Conservation (phyloP, 2,113 vertebrate species). For the Aptenodytes forsteri region DNA sequence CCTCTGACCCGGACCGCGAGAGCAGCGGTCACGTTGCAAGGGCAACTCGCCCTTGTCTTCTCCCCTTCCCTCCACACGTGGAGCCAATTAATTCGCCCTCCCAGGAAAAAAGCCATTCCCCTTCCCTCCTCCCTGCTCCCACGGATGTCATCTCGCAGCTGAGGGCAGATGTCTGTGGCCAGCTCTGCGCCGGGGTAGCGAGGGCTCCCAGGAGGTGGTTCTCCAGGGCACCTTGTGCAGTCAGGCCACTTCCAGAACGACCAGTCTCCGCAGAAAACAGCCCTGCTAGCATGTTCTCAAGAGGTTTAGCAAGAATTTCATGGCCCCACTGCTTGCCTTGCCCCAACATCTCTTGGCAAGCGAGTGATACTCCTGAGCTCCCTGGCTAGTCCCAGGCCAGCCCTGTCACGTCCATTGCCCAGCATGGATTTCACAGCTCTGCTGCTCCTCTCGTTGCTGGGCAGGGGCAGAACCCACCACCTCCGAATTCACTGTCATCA, state of each 20-base stretch:
- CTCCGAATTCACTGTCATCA: constrained; percentile 97
- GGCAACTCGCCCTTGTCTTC: not conserved
- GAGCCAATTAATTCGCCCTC: not conserved
- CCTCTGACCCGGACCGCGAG: rapidly evolving
- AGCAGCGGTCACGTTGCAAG: not conserved
- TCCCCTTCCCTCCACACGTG: not conserved
- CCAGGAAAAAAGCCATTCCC: not conserved
- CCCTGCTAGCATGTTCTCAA: not conserved
- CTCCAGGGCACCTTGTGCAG: not conserved
- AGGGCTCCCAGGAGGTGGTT: not conserved
- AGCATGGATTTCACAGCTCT: not conserved
- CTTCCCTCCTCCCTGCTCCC: not conserved
- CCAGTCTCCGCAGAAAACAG: not conserved
- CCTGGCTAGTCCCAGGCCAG: not conserved
- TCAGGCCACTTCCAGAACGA: not conserved
- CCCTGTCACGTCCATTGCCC: not conserved
- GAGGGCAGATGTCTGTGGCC: not conserved
- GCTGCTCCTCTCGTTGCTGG: not conserved
- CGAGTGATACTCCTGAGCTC: rapidly evolving
- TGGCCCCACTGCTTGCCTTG: not conserved
- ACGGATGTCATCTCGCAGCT: rapidly evolving
- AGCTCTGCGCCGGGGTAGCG: rapidly evolving
- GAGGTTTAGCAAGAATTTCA: not conserved
- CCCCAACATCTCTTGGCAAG: not conserved
- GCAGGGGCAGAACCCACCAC: constrained; percentile 97